Evolutionary conservation across 2,113 vertebrate species (phyloP), one percentile per base, ranked within the genome.

Genomic region (Hippocampus abdominalis): DNA sequence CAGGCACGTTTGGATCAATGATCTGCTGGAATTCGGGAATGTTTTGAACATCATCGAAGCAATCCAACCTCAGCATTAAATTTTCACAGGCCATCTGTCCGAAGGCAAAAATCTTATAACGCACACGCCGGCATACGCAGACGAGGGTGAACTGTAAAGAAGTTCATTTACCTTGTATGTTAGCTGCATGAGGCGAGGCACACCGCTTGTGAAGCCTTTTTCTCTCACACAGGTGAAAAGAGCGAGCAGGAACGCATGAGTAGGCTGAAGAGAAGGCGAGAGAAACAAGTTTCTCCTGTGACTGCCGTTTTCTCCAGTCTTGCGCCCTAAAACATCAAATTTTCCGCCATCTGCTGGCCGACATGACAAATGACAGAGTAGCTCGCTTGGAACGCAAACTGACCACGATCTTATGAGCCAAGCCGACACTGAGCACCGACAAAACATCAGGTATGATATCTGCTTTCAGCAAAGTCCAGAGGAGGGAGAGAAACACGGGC

Each of bases 201-300:
- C 77, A 51, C 85, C 81, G 1, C 84, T 80, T 61, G 74, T 79
- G 62, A 92, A 78, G 62, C 91, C 87, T 81, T 91, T 90, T 74
- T 92, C 88, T 77, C 90, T 90, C 84, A 96, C 93, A 27, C 78
- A 60, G 59, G 95, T 91, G 87, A 94, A 97, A 73, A 96, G 86
- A 56, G 91, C 92, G 56, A 95, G 84, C 27, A 98, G 69, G 79
- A 94, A 89, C 69, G 93, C 92, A 29, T 87, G 73, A 71, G 86
- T 32, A 10, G 96, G 95, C 97, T 98, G 68, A 23, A 75, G 87
- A 21, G 3, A 71, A 74, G n/a, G 13, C 32, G 0, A 15, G n/a
- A 20, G 32, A 42, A 39, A 36, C 20, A 20, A 2, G 42, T 51
- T 51, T 51, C 48, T 48, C 15, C 3, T 16, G 1, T 18, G 46